Base-by-base conservation (phyloP, 2,797 vertebrate species). In the Danionella dracula region DNA sequence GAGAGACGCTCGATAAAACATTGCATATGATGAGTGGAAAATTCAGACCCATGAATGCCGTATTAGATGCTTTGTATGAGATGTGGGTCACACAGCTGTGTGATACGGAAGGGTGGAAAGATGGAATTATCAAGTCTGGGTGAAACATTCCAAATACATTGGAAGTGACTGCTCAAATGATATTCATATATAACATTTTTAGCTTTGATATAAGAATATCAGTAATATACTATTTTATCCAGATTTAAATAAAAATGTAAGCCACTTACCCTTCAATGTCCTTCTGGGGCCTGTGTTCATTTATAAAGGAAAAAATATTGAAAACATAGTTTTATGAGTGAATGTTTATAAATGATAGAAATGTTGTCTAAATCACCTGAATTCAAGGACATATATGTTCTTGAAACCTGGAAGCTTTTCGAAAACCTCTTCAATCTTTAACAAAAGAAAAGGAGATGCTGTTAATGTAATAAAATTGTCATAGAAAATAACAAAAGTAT, bases 341-440 rank as follows among this genome's bases (percentile, higher is more conserved):
- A n/a, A n/a, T n/a, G n/a, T n/a, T n/a, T n/a, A n/a, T n/a, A n/a
- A n/a, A n/a, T n/a, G n/a, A n/a, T n/a, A n/a, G n/a, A n/a, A n/a
- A n/a, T n/a, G n/a, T n/a, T n/a, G n/a, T n/a, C n/a, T n/a, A n/a
- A n/a, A n/a, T 78, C 87, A 97, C 96, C 93, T 96, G 87, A 95
- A 95, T 66, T 93, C 90, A 29, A 93, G 76, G 3, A 99, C 73
- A 19, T 68, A 79, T 48, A 92, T 86, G 8, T 42, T 88, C 80
- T 92, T 94, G 75, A 93, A 96, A 56, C 93, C 94, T 11, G 94
- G 94, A 29, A 97, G 74, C 44, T 76, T 85, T 78, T 89, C 75
- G 72, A 95, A 95, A 41, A 90, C 84, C 0, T 86, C 90, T 86
- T 92, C 81, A 35, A 95, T 87, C 96, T 99, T 6, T 1, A 34